Percentiles rank a stretch among this genome's conserved stretches.
Conservation (phyloP, 2,797 vertebrate species). For the Lepus oiostolus region DNA sequence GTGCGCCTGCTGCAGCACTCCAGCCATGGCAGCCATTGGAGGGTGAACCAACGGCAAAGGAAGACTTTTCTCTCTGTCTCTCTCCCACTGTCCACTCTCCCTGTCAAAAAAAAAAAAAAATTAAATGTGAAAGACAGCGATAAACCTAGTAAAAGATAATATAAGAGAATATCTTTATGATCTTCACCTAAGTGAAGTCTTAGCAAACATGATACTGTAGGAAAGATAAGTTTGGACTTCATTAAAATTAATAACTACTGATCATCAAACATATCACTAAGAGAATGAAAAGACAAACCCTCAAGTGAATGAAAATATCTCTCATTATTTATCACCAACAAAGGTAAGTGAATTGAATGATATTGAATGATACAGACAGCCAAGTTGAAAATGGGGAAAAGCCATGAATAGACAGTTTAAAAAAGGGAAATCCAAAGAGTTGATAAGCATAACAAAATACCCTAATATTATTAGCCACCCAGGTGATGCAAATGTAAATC, state of each 20-base stretch:
- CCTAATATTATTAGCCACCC: background rate
- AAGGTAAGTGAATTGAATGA: background rate
- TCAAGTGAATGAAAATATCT: background rate
- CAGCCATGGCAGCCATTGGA: too few species aligned
- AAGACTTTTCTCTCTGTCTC: too few species aligned
- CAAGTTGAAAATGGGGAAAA: background rate
- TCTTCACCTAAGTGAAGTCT: background rate
- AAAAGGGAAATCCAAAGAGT: background rate
- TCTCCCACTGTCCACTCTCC: too few species aligned
- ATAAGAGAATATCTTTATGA: background rate
- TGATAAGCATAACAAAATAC: background rate
- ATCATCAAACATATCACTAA: background rate
- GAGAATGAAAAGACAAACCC: background rate
- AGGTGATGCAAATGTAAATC: background rate
- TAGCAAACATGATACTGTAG: background rate
- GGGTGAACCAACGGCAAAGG: too few species aligned
- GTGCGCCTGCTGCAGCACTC: too few species aligned
- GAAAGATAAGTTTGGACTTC: background rate
- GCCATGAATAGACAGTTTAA: background rate
- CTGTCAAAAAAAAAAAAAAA: background rate
- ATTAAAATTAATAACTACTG: conserved; percentile 9
- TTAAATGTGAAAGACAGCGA: background rate
- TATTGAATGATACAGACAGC: background rate
- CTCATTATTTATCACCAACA: background rate
- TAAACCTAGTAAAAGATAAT: conserved; percentile 17